Evolutionary conservation across 2,113 vertebrate genomes (phyloP), one percentile per base, ranked within the genome.

Genomic region (Spea multiplicata): DNA sequence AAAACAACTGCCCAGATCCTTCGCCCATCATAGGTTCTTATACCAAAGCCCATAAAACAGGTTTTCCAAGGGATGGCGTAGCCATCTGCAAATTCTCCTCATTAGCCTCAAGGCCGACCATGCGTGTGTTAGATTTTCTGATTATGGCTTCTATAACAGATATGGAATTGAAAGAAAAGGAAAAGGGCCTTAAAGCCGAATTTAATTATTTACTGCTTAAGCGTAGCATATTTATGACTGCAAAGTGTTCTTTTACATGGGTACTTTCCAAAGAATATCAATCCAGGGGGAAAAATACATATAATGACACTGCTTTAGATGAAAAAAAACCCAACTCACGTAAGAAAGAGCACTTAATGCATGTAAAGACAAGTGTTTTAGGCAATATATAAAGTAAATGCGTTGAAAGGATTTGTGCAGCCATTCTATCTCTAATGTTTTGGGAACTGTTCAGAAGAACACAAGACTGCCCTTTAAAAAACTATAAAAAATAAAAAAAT

Each of bases 261-360:
- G 44, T 30, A 59, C 10, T 66, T 66, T 66, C 45, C 30, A 46
- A 16, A 65, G 59, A 71, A 64, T 52, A 71, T 12, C 30, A 78
- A 64, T 66, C 30, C 62, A 3, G 44, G 52, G 48, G 57, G 62
- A 72, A 66, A 30, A 71, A 72, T 78, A 72, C 50, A 30, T 62
- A 72, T 72, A 72, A 50, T 71, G 67, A 64, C 45, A 64, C 46
- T 16, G 46, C 52, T 72, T 64, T 52, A 50, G 71, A 53, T 30
- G 45, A 65, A 44, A 46, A 66, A 62, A 66, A 66, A 61, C n/a
- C 49, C 3, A 75, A 57, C 45, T 46, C 70, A 66, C 57, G 65
- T 73, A 79, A 9, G 44, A 79, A 66, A 66, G 50, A 66, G 57
- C 49, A 79, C 70, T 73, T 73, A 55, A 44, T 73, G 16, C 47